Conservation (phyloP, 2,113 vertebrate genomes). For the Pionites leucogaster region DNA sequence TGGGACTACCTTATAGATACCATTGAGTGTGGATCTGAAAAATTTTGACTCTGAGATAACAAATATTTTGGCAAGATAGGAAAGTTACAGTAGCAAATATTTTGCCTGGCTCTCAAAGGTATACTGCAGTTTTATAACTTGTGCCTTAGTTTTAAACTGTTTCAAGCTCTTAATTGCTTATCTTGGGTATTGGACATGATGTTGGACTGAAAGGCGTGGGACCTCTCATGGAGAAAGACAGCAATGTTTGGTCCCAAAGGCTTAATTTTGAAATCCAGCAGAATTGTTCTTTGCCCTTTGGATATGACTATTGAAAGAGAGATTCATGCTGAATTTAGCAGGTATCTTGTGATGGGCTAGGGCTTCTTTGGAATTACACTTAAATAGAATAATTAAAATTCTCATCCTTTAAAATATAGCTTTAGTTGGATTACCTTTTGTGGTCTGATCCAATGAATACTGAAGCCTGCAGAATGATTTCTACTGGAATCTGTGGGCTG, state of each 20-base stretch:
- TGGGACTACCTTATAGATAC: slow-evolving; percentile 4
- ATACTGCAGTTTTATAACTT: slow-evolving; percentile 22
- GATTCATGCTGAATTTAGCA: background rate
- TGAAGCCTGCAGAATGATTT: background rate
- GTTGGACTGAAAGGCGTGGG: slow-evolving; percentile 17
- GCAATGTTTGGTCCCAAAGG: slow-evolving; percentile 11
- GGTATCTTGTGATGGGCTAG: background rate
- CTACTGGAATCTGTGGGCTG: background rate
- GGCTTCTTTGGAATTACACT: background rate
- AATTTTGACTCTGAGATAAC: slow-evolving; percentile 9
- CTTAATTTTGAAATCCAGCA: slow-evolving; percentile 52
- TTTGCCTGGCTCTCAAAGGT: slow-evolving; percentile 45
- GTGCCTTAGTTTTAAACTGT: slow-evolving; percentile 19
- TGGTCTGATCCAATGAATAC: background rate
- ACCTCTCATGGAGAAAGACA: slow-evolving; percentile 28
- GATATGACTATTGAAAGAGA: background rate
- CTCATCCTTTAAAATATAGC: background rate
- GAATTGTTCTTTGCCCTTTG: slow-evolving; percentile 8
- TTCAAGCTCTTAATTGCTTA: slow-evolving; percentile 54
- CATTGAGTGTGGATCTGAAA: background rate
- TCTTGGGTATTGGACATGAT: slow-evolving; percentile 50
- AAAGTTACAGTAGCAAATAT: slow-evolving; percentile 47
- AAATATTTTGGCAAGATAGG: slow-evolving; percentile 42
- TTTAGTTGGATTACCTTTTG: background rate
- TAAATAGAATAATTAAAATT: background rate